Base-by-base conservation (phyloP, 2,797 vertebrate genomes). In the Nothura maculosa region DNA sequence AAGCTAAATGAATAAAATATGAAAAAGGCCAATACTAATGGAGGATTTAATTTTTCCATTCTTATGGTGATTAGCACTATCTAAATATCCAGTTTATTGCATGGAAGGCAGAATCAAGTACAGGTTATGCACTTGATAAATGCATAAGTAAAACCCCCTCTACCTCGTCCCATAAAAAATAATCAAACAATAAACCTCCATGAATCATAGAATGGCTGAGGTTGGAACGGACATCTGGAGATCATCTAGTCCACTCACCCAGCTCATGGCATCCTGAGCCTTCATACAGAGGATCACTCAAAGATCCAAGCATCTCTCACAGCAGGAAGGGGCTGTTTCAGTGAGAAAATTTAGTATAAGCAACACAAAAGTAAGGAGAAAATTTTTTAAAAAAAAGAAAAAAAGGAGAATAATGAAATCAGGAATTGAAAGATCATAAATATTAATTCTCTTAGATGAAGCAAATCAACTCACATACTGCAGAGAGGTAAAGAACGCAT, bases 1-100 rank as follows among this genome's bases (percentile, higher is more conserved):
- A 52, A 19, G 8, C 2, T 38, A 32, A 70, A 19, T 43, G 12
- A 79, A 68, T 1, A 10, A 66, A 22, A 47, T 22, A 47, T 21
- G 22, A 10, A 21, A 47, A 47, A 47, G 10, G 10, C 10, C 20
- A 4, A 3, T 3, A 50, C 8, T 72, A 1, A 0, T 32, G 58
- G 6, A 52, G 55, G 8, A 43, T 43, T 62, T 75, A 11, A 7
- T 36, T 82, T 81, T 61, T 24, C 32, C 1, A 11, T 43, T 14
- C 73, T 73, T 54, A 63, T 66, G 13, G 6, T 5, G 1, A 55
- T 42, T 55, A 38, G 2, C 3, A 17, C 6, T 4, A 36, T 69
- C 4, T 3, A 88, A 72, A 34, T 77, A 47, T 48, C 10, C 42
- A 4, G 9, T 10, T 6, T 54, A 34, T 2, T 40, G 4, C 6